Evolutionary conservation across 1,140 invertebrate species (phyloP).

Genomic region (Sinonovacula constricta): DNA sequence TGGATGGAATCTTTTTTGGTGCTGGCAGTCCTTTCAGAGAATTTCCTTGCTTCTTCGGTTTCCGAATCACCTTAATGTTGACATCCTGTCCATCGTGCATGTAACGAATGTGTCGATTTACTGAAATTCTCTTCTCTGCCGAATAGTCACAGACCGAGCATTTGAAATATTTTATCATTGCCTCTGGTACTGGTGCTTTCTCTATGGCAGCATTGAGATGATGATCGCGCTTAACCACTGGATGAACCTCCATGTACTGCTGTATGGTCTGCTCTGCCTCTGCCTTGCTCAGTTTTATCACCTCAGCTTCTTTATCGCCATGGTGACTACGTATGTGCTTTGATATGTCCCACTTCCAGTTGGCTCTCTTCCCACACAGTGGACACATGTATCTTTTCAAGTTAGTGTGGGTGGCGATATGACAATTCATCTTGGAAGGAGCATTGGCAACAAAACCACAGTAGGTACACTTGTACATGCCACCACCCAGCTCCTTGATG

Average conservation of each 20-base stretch:
- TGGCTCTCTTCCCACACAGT: slow-evolving; percentile 73
- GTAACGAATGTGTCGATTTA: slow-evolving; percentile 94
- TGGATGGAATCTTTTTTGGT: background rate
- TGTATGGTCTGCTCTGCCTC: slow-evolving; percentile 76
- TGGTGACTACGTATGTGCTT: slow-evolving; percentile 77
- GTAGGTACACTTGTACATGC: slow-evolving; percentile 67
- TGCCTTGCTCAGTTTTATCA: slow-evolving; percentile 70
- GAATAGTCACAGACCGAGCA: slow-evolving; percentile 45
- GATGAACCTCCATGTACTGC: slow-evolving; percentile 69
- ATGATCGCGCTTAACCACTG: slow-evolving; percentile 66
- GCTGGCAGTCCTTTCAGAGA: background rate
- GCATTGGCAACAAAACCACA: slow-evolving; percentile 72
- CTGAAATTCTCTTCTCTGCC: slow-evolving; percentile 73
- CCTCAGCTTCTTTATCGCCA: slow-evolving; percentile 63
- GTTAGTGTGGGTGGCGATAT: slow-evolving; percentile 75
- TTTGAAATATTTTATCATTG: slow-evolving; percentile 24
- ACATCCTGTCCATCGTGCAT: slow-evolving; percentile 88
- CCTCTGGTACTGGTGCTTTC: background rate
- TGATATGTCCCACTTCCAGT: slow-evolving; percentile 78
- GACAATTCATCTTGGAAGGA: slow-evolving; percentile 72
- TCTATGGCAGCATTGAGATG: slow-evolving; percentile 61
- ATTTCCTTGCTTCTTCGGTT: background rate
- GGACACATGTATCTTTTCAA: slow-evolving; percentile 77
- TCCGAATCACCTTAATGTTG: slow-evolving; percentile 81
- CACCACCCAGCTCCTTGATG: slow-evolving; percentile 36